Percentiles rank a stretch among this genome's conserved stretches.
Evolutionary conservation across 2,888 invertebrate species (phyloP).

Genomic region (Listrodromus nycthemerus): DNA sequence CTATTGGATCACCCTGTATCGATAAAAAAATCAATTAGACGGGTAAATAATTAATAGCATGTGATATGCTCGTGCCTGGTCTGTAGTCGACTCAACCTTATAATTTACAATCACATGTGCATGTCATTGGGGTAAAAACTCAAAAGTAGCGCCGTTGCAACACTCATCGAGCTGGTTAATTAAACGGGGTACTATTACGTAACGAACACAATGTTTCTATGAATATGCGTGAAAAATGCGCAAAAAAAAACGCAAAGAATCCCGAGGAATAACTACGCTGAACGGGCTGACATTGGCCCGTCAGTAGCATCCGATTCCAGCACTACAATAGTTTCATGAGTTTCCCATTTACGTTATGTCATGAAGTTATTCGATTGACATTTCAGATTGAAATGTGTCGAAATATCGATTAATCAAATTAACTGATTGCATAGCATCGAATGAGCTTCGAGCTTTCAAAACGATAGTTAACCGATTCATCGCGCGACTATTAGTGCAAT

Average conservation of each 20-base stretch:
- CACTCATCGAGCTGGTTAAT: not conserved
- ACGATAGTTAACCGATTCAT: not conserved
- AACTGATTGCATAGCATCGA: not conserved
- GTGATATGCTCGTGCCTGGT: not conserved
- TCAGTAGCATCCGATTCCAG: not conserved
- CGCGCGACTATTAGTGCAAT: not conserved
- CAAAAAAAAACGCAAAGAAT: not conserved
- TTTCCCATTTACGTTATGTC: not conserved
- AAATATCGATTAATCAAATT: not conserved
- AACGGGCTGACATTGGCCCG: not conserved
- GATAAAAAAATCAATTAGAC: slow-evolving; percentile 1
- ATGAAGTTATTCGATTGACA: not conserved
- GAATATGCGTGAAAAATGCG: not conserved
- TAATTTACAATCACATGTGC: not conserved
- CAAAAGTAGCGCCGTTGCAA: not conserved
- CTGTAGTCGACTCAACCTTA: not conserved
- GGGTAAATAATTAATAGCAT: not conserved
- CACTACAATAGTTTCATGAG: not conserved
- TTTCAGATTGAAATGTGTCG: slow-evolving; percentile 16
- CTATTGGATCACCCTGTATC: not conserved
- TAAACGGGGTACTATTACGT: not conserved
- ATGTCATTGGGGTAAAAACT: not conserved
- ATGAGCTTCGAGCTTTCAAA: not conserved
- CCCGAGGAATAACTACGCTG: not conserved
- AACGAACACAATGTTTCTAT: not conserved